These are phyloP conservation scores for Cryptosula pallasiana DNA, from an alignment of 2,888 invertebrate species.

Conservation along the genomic window DNA sequence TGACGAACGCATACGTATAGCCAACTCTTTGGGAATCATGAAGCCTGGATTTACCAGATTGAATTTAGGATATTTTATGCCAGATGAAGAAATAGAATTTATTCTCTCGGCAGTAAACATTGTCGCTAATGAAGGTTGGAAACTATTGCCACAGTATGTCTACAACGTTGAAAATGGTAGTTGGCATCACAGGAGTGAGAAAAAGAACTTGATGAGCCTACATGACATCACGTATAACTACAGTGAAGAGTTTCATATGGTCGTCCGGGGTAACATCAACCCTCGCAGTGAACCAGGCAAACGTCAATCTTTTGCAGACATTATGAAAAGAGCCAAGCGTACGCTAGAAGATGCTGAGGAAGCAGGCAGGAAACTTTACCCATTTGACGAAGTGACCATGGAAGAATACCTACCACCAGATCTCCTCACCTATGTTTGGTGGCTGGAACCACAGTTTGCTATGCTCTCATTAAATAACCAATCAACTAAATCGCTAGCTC, in stretches of 20 bases:
- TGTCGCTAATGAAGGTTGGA: conserved; percentile 29
- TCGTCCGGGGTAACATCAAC: conserved; percentile 17
- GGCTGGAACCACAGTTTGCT: conserved; percentile 16
- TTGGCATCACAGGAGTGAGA: not conserved
- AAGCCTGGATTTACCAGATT: conserved; percentile 30
- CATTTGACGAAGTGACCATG: conserved; percentile 22
- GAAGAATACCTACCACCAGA: not conserved
- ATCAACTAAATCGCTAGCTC: not conserved
- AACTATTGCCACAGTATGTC: conserved; percentile 28
- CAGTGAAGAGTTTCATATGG: conserved; percentile 3
- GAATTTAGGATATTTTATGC: conserved; percentile 29
- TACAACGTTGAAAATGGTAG: conserved; percentile 17
- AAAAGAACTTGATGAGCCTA: not conserved
- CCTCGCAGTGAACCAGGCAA: conserved; percentile 7
- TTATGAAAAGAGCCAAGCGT: not conserved
- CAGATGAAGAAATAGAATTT: conserved; percentile 27
- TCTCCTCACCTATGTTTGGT: conserved; percentile 9
- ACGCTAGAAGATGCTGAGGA: not conserved
- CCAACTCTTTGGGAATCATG: conserved; percentile 23
- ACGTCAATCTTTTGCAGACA: not conserved
- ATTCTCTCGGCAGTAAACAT: conserved; percentile 29
- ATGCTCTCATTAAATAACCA: conserved; percentile 9
- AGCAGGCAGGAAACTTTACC: conserved; percentile 7
- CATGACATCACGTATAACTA: conserved; percentile 12
- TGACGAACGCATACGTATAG: not conserved